A percentile compares a stretch with the other conserved stretches of the same genome.
These are phyloP conservation scores for Cydia fagiglandana DNA, from an alignment of 1,140 invertebrate species.

Conservation along the genomic window DNA sequence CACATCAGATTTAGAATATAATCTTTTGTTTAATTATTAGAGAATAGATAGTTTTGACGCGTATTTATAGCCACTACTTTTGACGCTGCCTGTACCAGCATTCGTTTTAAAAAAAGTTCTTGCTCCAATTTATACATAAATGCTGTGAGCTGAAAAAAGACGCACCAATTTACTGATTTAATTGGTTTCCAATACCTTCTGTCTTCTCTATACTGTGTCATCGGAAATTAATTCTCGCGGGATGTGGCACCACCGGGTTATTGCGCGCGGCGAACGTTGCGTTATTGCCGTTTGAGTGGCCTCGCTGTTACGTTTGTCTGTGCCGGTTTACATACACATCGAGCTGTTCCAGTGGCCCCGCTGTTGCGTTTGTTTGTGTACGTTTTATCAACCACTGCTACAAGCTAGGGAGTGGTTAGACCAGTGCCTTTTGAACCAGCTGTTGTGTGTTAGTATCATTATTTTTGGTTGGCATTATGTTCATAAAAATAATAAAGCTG, in stretches of 20 bases:
- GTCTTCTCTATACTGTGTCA: background rate
- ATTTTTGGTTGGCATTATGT: too few species aligned
- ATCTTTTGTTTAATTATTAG: too few species aligned
- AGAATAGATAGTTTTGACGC: too few species aligned
- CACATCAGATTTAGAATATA: too few species aligned
- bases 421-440: too few species aligned
- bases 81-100: too few species aligned
- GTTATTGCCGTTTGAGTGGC: slow-evolving; percentile 27
- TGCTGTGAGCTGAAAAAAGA: background rate
- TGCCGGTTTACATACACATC: slow-evolving; percentile 2
- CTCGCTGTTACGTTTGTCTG: slow-evolving; percentile 15
- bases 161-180: background rate
- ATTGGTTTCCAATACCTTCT: background rate
- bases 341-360: background rate
- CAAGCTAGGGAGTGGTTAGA: too few species aligned
- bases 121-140: background rate
- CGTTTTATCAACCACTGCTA: background rate
- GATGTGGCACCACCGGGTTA: slow-evolving; percentile 25
- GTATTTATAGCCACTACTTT: too few species aligned
- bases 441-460: too few species aligned
- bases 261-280: slow-evolving; percentile 20
- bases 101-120: too few species aligned
- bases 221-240: slow-evolving; percentile 31
- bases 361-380: background rate
- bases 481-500: too few species aligned